phyloP scores from a whole-genome alignment of 1,140 invertebrate genomes.

The Eriosoma lanigerum region DNA sequence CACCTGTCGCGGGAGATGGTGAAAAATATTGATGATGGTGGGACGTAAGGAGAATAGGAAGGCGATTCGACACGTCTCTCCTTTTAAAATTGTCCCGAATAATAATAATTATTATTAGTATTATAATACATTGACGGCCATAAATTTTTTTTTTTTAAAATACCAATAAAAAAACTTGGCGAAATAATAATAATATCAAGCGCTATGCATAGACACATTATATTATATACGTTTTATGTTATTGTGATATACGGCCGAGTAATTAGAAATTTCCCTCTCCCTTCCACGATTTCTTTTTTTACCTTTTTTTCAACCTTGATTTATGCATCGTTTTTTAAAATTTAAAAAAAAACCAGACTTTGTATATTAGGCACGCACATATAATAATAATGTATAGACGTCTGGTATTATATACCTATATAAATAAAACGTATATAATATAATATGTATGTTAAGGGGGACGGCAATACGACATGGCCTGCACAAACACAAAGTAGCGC shows the following conservation, averaged over 20 bases:
- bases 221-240: too few species aligned
- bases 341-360: conserved; percentile 17
- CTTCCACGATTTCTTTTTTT: background rate
- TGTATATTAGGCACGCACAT: conserved; percentile 31
- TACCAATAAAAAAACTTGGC: conserved; percentile 34
- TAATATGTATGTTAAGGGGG: background rate
- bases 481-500: background rate
- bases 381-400: background rate
- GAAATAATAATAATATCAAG: conserved; percentile 27
- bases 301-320: conserved; percentile 14
- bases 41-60: background rate
- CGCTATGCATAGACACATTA: background rate
- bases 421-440: background rate
- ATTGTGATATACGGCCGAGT: conserved; percentile 1
- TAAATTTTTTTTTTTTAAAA: conserved; percentile 1
- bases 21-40: too few species aligned
- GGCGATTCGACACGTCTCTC: conserved; percentile 38
- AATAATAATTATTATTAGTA: conserved; percentile 41
- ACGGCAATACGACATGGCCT: background rate
- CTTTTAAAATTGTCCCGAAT: conserved; percentile 10
- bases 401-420: conserved; percentile 9
- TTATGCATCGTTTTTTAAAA: conserved; percentile 18
- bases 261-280: conserved; percentile 35
- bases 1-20: conserved; percentile 12
- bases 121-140: background rate